Conservation (phyloP, 1,140 invertebrate species). For the Drosophila lini region DNA sequence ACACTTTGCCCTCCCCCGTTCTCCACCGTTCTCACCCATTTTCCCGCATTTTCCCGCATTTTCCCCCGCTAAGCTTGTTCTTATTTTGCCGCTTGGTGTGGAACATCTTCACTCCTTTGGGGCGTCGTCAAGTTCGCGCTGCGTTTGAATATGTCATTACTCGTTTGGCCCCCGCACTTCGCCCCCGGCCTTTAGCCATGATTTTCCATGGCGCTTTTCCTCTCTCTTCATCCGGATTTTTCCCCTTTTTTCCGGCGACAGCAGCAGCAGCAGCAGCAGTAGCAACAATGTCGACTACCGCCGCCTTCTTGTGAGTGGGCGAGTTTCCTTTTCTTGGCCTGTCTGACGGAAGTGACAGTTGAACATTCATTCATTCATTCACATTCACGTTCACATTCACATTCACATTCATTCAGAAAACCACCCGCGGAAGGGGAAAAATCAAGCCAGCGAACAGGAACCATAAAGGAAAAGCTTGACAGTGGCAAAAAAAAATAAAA, state of each 20-base stretch:
- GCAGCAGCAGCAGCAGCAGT: not conserved
- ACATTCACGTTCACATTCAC: not conserved
- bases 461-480: slow-evolving; percentile 75
- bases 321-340: slow-evolving; percentile 41
- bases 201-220: slow-evolving; percentile 12
- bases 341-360: slow-evolving; percentile 77
- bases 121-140: slow-evolving; percentile 76
- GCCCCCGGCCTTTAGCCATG: slow-evolving; percentile 2
- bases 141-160: slow-evolving; percentile 82
- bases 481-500: slow-evolving; percentile 22
- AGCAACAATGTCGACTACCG: slow-evolving; percentile 7
- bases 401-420: slow-evolving; percentile 44
- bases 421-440: slow-evolving; percentile 47
- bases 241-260: slow-evolving; percentile 18
- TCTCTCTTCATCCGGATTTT: slow-evolving; percentile 60
- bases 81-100: slow-evolving; percentile 21
- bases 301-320: slow-evolving; percentile 25
- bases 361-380: slow-evolving; percentile 76
- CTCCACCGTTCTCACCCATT: not conserved
- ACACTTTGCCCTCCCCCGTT: slow-evolving; percentile 33
- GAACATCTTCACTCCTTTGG: slow-evolving; percentile 59
- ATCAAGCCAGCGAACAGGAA: slow-evolving; percentile 64
- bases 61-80: slow-evolving; percentile 17
- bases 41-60: slow-evolving; percentile 2
- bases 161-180: slow-evolving; percentile 34